Evolutionary conservation across 1,140 invertebrate species (phyloP), one percentile per base, ranked within the genome.

Genomic region (Drosophila rufa): DNA sequence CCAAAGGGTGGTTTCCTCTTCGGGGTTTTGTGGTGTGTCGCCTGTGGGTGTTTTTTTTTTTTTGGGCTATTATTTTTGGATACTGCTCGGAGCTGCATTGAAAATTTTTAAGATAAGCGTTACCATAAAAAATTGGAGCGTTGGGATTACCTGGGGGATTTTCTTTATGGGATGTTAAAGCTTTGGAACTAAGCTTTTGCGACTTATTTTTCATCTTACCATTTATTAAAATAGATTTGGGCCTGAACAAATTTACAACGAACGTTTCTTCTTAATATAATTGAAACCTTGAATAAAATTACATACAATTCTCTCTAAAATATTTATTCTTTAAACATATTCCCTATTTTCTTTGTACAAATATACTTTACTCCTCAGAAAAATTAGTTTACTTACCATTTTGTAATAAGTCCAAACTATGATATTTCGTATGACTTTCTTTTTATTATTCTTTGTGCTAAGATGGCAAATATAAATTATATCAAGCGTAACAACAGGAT

Each of bases 1-100:
- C 75, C 75, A 42, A 51, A 57, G 64, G 75, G 71, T 75, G 68
- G 73, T 51, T 70, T 70, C 33, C 30, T 2, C 46, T n/a, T 51
- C 3, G 9, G 36, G 59, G 36, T 53, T 75, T 45, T 42, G 38
- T 56, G 55, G 46, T 47, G 22, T 67, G 74, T 40, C 30, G 36
- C 14, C 38, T 27, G 25, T 66, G 47, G 62, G 48, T 53, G 48
- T 47, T 6, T 61, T 60, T 15, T 40, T 15, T 43, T 30, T 66
- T 67, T 67, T 15, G 4, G 25, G 33, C 27, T 22, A 22, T 40
- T 57, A 15, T 40, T 56, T 66, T 51, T 55, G 62, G 62, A 40
- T 70, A 43, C 51, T 50, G 46, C 30, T 25, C 25, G 5, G 3
- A 47, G 42, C 22, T 59, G 47, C 70, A 67, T 27, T 9, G 30